phyloP scores from a whole-genome alignment of 2,113 vertebrate species.

The Phasianus colchicus region DNA sequence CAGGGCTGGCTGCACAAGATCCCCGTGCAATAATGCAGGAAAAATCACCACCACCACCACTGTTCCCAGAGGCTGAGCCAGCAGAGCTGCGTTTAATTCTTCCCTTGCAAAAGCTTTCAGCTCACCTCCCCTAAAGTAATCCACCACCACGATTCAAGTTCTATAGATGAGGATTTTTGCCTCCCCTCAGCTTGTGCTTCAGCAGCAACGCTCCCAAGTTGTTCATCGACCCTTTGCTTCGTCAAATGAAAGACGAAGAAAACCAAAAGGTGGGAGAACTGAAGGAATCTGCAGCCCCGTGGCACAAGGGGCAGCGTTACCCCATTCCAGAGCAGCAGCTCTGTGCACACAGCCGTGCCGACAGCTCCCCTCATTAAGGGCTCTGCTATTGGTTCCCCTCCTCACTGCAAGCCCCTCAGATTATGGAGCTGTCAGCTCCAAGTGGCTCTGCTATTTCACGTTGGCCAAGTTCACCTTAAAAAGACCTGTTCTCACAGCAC shows the following conservation, averaged over 20 bases:
- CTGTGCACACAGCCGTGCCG: too few species aligned
- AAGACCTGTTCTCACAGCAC: background rate
- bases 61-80: background rate
- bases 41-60: background rate
- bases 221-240: background rate
- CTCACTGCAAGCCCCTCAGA: background rate
- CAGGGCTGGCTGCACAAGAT: background rate
- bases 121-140: background rate
- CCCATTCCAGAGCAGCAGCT: background rate
- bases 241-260: background rate
- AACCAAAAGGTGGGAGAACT: background rate
- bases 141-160: background rate
- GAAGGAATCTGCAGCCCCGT: background rate
- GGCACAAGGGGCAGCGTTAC: background rate
- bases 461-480: background rate
- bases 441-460: background rate
- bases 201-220: background rate
- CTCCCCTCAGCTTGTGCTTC: background rate
- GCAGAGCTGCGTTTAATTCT: background rate
- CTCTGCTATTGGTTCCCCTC: background rate
- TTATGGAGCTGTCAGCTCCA: background rate
- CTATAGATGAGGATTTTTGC: background rate
- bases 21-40: background rate
- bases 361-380: background rate
- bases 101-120: background rate